Percentiles rank a stretch among this genome's conserved stretches.
These are phyloP conservation scores for Sisyra terminalis DNA, from an alignment of 2,888 invertebrate genomes.

Conservation along the genomic window DNA sequence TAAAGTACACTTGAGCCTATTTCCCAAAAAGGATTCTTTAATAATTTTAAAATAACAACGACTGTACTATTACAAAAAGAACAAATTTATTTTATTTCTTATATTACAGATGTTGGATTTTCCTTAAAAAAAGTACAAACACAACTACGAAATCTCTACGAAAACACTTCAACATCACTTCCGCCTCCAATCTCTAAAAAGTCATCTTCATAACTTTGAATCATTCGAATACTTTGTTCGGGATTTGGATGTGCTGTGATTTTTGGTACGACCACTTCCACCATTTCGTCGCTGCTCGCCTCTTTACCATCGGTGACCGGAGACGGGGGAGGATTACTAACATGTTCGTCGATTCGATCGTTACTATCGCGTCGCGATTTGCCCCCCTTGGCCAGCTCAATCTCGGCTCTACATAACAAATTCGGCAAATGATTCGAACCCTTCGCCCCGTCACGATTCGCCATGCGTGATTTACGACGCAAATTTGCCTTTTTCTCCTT, in stretches of 20 bases:
- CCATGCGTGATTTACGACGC: background rate
- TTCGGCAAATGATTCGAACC: conserved; percentile 35
- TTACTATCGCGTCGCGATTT: conserved; percentile 24
- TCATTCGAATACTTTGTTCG: background rate
- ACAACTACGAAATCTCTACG: conserved; percentile 16
- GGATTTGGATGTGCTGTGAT: background rate
- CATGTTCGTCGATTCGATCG: conserved; percentile 22
- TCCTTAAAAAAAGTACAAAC: conserved; percentile 22
- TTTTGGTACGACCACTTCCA: conserved; percentile 1
- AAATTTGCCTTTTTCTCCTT: background rate
- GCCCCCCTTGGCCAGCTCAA: conserved; percentile 21
- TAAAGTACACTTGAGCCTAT: no score
- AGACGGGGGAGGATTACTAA: conserved; percentile 65
- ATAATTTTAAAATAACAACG: no score
- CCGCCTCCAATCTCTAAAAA: conserved; percentile 53
- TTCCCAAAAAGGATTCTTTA: no score
- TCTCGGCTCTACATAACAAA: conserved; percentile 42
- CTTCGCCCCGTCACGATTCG: no score
- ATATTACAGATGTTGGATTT: conserved; percentile 35
- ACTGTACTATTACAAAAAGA: background rate
- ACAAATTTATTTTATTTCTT: conserved; percentile 5
- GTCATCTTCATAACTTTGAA: conserved; percentile 44
- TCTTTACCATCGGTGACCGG: conserved; percentile 55
- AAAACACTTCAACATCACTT: conserved; percentile 56
- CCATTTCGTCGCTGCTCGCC: conserved; percentile 38